phyloP scores from a whole-genome alignment of 2,888 invertebrate species.

The Dexiosoma caninum region DNA sequence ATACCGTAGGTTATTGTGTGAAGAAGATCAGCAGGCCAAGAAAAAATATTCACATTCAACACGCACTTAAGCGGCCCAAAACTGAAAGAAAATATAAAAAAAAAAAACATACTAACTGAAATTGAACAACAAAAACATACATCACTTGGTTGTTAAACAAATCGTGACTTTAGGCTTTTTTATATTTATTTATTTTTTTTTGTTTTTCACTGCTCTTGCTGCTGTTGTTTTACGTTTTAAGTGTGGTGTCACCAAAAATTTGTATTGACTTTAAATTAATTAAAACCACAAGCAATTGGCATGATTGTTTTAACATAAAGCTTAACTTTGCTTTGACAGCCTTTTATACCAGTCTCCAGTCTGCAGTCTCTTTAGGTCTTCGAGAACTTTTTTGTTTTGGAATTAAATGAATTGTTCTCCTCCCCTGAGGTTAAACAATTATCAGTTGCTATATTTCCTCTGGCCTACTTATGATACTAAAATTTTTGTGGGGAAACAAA shows the following conservation, averaged over 20 bases:
- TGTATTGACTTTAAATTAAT: slow-evolving; percentile 64
- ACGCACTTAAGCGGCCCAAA: slow-evolving; percentile 60
- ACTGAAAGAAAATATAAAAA: background rate
- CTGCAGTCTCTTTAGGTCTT: slow-evolving; percentile 13
- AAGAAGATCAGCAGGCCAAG: slow-evolving; percentile 52
- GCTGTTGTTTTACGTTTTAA: slow-evolving; percentile 27
- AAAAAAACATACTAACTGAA: slow-evolving; percentile 31
- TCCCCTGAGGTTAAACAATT: slow-evolving; percentile 30
- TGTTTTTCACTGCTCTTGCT: background rate
- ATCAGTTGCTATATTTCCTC: slow-evolving; percentile 48
- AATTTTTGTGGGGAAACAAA: background rate
- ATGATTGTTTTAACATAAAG: slow-evolving; percentile 60
- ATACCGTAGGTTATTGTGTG: slow-evolving; percentile 56
- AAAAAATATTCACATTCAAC: slow-evolving; percentile 38
- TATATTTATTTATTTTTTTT: too few relatives aligned
- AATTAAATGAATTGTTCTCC: background rate
- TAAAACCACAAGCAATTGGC: slow-evolving; percentile 64
- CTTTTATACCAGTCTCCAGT: slow-evolving; percentile 19
- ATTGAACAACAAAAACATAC: slow-evolving; percentile 58
- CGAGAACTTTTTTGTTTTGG: background rate
- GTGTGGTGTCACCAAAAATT: slow-evolving; percentile 61
- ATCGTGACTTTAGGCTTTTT: slow-evolving; percentile 61
- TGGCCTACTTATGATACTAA: slow-evolving; percentile 54
- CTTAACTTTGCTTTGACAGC: slow-evolving; percentile 56
- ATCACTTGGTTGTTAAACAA: slow-evolving; percentile 62